A percentile compares a stretch with the other conserved stretches of the same genome.
phyloP scores from a whole-genome alignment of 1,140 invertebrate species.

The Cyrtorhinus lividipennis region DNA sequence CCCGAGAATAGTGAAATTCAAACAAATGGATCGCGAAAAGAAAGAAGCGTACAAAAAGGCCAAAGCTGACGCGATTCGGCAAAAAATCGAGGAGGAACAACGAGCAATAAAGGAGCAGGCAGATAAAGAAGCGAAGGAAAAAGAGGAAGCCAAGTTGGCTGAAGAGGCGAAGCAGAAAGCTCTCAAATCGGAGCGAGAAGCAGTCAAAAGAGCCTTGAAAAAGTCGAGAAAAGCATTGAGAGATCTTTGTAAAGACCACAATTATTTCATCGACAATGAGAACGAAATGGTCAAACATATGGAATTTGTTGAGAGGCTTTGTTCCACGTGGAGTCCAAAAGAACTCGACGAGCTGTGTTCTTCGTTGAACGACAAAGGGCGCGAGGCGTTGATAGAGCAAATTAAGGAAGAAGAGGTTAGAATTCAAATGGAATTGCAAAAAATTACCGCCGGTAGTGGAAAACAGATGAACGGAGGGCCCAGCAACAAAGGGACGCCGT shows the following conservation, averaged over 20 bases:
- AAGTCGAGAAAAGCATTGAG: constrained; percentile 75
- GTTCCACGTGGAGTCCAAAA: constrained; percentile 48
- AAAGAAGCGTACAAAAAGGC: constrained; percentile 80
- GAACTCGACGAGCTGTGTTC: constrained; percentile 60
- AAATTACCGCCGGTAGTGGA: constrained; percentile 15
- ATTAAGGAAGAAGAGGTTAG: constrained; percentile 33
- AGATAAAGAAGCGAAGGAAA: constrained; percentile 47
- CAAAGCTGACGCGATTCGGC: constrained; percentile 73
- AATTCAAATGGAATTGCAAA: constrained; percentile 17
- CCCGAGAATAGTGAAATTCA: constrained; percentile 81
- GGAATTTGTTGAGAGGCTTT: constrained; percentile 78
- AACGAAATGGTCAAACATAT: constrained; percentile 66
- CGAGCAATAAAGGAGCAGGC: constrained; percentile 50
- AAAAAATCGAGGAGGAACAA: constrained; percentile 39
- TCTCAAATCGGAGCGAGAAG: constrained; percentile 74
- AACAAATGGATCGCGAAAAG: constrained; percentile 83
- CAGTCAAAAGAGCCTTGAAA: constrained; percentile 63
- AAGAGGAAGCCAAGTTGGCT: constrained; percentile 67
- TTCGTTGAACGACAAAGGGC: constrained; percentile 46
- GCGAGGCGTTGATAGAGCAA: constrained; percentile 37
- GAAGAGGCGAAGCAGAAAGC: constrained; percentile 63
- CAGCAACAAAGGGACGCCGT: constrained; percentile 30
- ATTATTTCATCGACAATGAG: constrained; percentile 65
- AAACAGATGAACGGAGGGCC: constrained; percentile 30
- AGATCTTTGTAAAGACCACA: constrained; percentile 70